phyloP scores from a whole-genome alignment of 2,113 vertebrate genomes.

The Hemiprocne comata region DNA sequence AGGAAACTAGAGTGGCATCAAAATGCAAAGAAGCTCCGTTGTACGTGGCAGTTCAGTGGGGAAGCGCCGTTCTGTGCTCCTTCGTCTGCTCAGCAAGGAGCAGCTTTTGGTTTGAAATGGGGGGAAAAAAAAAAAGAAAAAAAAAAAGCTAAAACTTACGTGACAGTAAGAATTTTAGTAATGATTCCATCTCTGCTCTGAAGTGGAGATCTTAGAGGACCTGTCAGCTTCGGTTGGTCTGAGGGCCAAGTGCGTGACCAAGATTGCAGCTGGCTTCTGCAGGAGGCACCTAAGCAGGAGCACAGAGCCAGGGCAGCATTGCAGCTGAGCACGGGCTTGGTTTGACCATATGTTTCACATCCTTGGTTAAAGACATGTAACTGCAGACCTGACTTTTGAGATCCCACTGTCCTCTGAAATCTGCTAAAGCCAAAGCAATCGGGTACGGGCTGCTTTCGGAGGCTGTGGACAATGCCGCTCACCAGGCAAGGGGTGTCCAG shows the following conservation, averaged over 20 bases:
- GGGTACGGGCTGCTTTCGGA: not conserved
- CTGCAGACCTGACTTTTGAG: not conserved
- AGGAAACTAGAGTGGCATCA: not conserved
- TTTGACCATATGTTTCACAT: not conserved
- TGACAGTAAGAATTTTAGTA: not conserved
- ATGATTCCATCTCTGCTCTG: not conserved
- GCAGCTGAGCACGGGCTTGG: not conserved
- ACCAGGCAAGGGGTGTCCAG: fast-evolving
- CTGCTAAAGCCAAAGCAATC: fast-evolving
- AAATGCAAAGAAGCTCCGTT: not conserved
- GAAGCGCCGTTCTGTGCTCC: not conserved
- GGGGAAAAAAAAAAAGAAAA: not conserved
- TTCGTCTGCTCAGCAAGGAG: not conserved
- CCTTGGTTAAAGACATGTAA: fast-evolving
- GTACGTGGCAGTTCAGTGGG: not conserved
- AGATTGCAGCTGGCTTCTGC: not conserved
- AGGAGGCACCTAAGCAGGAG: not conserved
- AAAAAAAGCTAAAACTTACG: not conserved
- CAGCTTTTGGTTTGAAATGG: not conserved
- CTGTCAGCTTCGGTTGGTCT: not conserved
- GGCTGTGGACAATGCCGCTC: fast-evolving
- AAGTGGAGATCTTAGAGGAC: not conserved
- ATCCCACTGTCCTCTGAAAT: not conserved
- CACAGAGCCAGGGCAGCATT: fast-evolving
- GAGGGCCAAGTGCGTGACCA: not conserved